Evolutionary conservation across 2,888 invertebrate genomes (phyloP).

Genomic region (Cremastinae sp.): DNA sequence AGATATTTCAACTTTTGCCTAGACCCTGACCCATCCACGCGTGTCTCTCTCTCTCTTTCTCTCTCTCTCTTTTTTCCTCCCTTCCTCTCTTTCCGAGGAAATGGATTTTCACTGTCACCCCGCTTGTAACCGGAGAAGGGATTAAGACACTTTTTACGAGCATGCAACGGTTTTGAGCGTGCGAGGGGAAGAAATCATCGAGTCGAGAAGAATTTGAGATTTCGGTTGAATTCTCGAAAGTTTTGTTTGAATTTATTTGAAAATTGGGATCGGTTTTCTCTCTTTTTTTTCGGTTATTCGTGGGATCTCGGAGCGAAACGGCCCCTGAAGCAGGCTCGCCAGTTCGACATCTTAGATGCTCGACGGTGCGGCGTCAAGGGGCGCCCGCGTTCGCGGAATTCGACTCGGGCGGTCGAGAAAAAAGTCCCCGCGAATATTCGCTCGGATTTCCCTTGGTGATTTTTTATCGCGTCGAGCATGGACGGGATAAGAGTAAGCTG

Average conservation of each 20-base stretch:
- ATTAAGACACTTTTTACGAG: constrained; percentile 14
- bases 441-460: constrained; percentile 18
- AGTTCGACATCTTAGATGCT: constrained; percentile 40
- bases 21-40: constrained; percentile 42
- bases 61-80: background rate
- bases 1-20: constrained; percentile 45
- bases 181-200: background rate
- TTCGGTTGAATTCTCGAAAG: background rate
- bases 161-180: background rate
- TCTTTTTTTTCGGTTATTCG: background rate
- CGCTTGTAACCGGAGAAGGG: constrained; percentile 13
- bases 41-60: constrained; percentile 28
- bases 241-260: constrained; percentile 7
- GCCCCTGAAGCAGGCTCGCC: constrained; percentile 48
- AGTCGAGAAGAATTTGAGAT: background rate
- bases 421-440: constrained; percentile 9
- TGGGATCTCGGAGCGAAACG: background rate
- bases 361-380: constrained; percentile 42
- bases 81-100: background rate
- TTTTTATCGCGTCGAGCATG: background rate
- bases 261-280: background rate
- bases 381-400: background rate
- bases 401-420: background rate
- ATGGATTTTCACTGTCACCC: constrained; percentile 38
- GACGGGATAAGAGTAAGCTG: constrained; percentile 1